Evolutionary conservation across 2,888 invertebrate species (phyloP).

Genomic region (Deladenus siricidicola): DNA sequence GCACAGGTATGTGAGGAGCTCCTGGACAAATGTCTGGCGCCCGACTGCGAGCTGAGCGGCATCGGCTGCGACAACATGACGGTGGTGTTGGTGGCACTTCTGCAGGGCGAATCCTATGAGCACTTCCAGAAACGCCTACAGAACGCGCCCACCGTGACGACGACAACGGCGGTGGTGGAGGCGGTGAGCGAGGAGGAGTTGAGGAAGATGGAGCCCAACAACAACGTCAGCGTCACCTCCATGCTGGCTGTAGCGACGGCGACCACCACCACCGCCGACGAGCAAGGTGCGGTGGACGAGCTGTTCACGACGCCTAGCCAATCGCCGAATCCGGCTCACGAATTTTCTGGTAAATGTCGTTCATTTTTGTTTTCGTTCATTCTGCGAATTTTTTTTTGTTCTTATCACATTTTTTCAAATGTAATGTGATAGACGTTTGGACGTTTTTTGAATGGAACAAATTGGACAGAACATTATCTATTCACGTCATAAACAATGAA

Average conservation of each 20-base stretch:
- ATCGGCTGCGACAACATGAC: constrained; percentile 84
- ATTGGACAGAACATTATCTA: too few relatives aligned
- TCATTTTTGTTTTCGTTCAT: too few relatives aligned
- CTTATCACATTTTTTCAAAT: too few relatives aligned
- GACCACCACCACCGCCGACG: constrained; percentile 4
- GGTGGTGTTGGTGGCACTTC: constrained; percentile 60
- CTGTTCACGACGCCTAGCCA: constrained; percentile 21
- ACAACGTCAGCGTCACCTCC: not conserved
- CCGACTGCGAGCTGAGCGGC: constrained; percentile 87
- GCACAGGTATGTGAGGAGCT: constrained; percentile 84
- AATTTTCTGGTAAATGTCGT: too few relatives aligned
- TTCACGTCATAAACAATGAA: too few relatives aligned
- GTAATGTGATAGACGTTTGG: too few relatives aligned
- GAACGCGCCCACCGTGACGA: not conserved
- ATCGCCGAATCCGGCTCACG: constrained; percentile 16
- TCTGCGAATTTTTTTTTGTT: too few relatives aligned
- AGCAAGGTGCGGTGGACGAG: constrained; percentile 5
- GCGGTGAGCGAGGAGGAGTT: not conserved
- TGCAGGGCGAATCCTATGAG: not conserved
- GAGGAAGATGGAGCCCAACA: not conserved
- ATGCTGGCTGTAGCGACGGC: not conserved
- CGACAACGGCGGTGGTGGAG: not conserved
- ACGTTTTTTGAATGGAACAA: too few relatives aligned
- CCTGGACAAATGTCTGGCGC: constrained; percentile 87
- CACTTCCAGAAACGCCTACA: not conserved